Evolutionary conservation across 2,113 vertebrate genomes (phyloP).

Genomic region (Pteronura brasiliensis): DNA sequence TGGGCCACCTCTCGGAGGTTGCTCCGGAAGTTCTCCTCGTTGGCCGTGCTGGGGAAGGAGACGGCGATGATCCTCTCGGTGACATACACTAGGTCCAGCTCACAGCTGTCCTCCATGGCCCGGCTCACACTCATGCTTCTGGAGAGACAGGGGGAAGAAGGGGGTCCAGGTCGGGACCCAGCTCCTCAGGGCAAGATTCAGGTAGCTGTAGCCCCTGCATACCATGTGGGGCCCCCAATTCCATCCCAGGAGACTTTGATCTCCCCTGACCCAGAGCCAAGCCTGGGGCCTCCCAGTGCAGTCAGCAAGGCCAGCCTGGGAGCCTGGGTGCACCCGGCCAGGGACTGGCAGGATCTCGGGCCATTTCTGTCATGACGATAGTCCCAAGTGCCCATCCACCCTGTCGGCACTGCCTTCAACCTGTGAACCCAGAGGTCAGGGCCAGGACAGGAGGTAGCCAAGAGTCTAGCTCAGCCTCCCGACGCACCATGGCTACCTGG

Average conservation of each 20-base stretch:
- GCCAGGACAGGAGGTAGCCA: not conserved
- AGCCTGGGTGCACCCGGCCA: not conserved
- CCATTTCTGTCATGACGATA: not conserved
- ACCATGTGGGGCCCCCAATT: fast-evolving
- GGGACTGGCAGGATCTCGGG: not conserved
- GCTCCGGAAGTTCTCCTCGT: slow-evolving; percentile 91
- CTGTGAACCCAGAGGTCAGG: not conserved
- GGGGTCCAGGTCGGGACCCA: not conserved
- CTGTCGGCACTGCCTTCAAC: not conserved
- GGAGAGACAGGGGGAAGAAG: not conserved
- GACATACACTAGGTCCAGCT: slow-evolving; percentile 95
- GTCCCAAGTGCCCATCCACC: not conserved
- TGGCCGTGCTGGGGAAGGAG: slow-evolving; percentile 89
- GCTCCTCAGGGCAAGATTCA: fast-evolving
- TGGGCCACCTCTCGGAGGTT: slow-evolving; percentile 96
- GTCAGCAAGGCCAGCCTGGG: not conserved
- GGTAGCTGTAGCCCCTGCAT: fast-evolving
- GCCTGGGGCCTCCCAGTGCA: not conserved
- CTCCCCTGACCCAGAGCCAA: not conserved
- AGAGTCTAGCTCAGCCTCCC: not conserved
- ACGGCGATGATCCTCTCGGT: slow-evolving; percentile 94
- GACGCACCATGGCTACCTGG: not conserved
- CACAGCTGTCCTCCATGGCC: slow-evolving; percentile 93
- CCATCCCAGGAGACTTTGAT: no score
- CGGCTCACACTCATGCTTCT: slow-evolving; percentile 89